Conservation (phyloP, 2,888 invertebrate species). For the Scaeva pyrastri region DNA sequence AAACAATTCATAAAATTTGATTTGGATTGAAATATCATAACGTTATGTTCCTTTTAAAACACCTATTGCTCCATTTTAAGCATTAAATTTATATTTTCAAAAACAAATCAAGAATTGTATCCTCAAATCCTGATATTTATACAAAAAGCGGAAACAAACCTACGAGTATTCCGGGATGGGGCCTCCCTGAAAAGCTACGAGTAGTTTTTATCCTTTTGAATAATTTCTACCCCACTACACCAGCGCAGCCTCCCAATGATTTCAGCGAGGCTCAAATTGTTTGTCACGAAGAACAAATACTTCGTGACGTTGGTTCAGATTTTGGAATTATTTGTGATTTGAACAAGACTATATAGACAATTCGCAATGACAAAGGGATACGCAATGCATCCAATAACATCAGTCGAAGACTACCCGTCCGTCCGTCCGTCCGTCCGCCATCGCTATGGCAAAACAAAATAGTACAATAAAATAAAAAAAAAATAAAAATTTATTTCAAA, state of each 20-base stretch:
- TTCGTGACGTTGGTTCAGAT: slow-evolving; percentile 83
- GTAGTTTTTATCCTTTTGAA: slow-evolving; percentile 65
- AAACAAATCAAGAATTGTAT: no score
- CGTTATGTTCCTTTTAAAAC: no score
- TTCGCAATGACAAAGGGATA: slow-evolving; percentile 10
- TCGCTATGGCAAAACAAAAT: slow-evolving; percentile 31
- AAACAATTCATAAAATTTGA: no score
- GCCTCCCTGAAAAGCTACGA: slow-evolving; percentile 12
- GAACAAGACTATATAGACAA: slow-evolving; percentile 59
- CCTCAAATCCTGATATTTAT: no score
- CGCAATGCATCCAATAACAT: slow-evolving; percentile 17
- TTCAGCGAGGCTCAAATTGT: slow-evolving; percentile 81
- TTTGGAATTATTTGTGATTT: slow-evolving; percentile 84
- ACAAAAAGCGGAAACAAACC: no score
- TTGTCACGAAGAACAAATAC: slow-evolving; percentile 84
- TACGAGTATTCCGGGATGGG: no score
- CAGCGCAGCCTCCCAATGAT: slow-evolving; percentile 38
- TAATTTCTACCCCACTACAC: slow-evolving; percentile 47
- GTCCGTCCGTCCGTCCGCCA: neutral
- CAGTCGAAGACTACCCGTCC: slow-evolving; percentile 31
- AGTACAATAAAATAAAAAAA: slow-evolving; percentile 19
- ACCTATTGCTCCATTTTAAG: no score
- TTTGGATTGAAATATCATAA: no score
- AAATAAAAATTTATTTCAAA: slow-evolving; percentile 47
- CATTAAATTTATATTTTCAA: no score